Evolutionary conservation across 37 sponge, comb jelly and placozoan species (phyloP).

Genomic region (Mnemiopsis leidyi): DNA sequence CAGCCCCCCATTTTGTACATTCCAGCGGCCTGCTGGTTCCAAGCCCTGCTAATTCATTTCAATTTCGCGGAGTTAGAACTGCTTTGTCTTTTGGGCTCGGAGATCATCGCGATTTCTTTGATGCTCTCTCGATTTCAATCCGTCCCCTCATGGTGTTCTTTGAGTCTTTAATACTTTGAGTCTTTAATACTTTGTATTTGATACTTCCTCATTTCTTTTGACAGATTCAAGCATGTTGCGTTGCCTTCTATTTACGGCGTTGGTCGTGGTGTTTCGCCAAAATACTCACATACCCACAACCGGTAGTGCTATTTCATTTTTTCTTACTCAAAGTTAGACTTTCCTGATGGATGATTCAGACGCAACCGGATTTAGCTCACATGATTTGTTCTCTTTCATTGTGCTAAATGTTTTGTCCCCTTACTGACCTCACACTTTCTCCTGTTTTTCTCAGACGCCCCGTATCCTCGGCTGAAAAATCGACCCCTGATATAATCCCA

Average conservation of each 20-base stretch:
- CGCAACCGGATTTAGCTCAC: neutral
- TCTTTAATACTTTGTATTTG: neutral
- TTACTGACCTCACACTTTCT: neutral
- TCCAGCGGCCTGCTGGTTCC: neutral
- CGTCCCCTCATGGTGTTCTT: neutral
- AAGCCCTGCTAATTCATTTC: neutral
- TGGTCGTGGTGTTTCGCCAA: neutral
- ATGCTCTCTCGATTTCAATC: neutral
- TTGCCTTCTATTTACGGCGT: neutral
- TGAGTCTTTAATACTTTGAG: neutral
- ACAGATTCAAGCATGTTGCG: neutral
- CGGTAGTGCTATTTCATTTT: neutral
- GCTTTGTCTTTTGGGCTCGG: neutral
- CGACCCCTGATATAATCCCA: neutral
- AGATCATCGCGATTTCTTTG: neutral
- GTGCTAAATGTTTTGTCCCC: neutral
- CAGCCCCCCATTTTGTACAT: neutral
- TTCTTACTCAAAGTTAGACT: neutral
- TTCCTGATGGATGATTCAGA: neutral
- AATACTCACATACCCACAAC: neutral
- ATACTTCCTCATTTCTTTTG: neutral
- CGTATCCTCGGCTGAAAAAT: neutral
- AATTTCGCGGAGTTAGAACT: neutral
- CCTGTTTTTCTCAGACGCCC: neutral
- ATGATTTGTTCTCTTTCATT: neutral